Evolutionary conservation across 2,113 vertebrate genomes (phyloP), one percentile per base, ranked within the genome.

Genomic region (Eptesicus fuscus): DNA sequence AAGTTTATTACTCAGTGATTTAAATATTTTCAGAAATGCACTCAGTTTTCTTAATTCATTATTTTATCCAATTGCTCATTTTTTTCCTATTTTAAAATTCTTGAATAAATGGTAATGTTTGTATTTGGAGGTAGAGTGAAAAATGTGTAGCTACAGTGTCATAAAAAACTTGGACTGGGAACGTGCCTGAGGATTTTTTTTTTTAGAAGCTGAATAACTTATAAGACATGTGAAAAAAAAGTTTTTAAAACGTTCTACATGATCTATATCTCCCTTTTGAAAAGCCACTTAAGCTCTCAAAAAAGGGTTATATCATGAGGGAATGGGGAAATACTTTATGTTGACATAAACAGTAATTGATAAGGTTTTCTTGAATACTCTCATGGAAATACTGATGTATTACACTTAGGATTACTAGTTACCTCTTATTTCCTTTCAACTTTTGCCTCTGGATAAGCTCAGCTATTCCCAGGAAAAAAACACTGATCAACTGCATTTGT

Each of bases 401-500:
- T 98, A 95, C 96, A 96, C 69, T 97, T 96, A 95, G 82, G 94
- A 97, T 98, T 97, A 96, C 82, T 96, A 97, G 96, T 97, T 98
- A 97, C 93, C 92, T 97, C 97, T 96, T 95, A 98, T 98, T 98
- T 98, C 97, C 97, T 98, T 98, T 98, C 96, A 98, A 97, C 97
- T 98, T 98, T 98, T 98, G 98, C 97, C 97, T 98, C 97, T 97
- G 97, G 98, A 98, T 97, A 98, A 98, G 98, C 98, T 98, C 97
- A 98, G 85, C 96, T 98, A 98, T 98, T 98, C 98, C 98, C 98
- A 97, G 98, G 96, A 98, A 99, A 98, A 98, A 98, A 99, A 97
- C 95, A 97, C 96, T 97, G 97, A 98, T 98, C 98, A 98, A 98
- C 97, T 98, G 97, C 97, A 98, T 98, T 98, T 98, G 98, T 98